Conservation (phyloP, 64 coral and sea anemone genomes). For the Dendronephthya gigantea region DNA sequence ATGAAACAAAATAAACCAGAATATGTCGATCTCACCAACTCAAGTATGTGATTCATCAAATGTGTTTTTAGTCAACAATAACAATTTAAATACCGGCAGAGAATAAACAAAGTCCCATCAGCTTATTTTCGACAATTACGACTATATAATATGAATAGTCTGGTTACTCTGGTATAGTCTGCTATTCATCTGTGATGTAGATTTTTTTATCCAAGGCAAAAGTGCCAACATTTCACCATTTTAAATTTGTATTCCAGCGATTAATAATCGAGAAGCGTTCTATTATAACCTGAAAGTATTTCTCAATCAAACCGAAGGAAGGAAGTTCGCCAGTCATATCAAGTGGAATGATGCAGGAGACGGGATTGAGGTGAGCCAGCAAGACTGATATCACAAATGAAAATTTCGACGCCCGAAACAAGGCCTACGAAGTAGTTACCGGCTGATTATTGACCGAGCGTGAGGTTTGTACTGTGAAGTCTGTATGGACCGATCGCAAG, state of each 20-base stretch:
- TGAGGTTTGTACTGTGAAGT: too few relatives aligned
- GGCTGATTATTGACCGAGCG: too few relatives aligned
- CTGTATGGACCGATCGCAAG: too few relatives aligned
- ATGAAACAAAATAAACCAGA: slow-evolving; percentile 1
- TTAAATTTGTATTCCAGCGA: background rate
- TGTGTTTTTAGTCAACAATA: too few relatives aligned
- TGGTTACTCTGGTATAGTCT: too few relatives aligned
- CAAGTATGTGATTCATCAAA: background rate
- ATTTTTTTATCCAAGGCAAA: too few relatives aligned
- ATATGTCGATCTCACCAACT: background rate
- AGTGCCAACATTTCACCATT: background rate
- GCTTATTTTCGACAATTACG: too few relatives aligned
- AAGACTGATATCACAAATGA: background rate
- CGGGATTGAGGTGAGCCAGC: background rate
- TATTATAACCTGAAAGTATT: background rate
- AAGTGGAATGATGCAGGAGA: background rate
- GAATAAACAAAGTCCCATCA: too few relatives aligned
- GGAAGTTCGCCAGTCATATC: background rate
- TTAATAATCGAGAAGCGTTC: background rate
- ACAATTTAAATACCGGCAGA: too few relatives aligned
- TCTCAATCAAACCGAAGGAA: background rate
- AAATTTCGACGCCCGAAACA: background rate
- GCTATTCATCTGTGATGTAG: too few relatives aligned
- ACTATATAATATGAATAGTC: too few relatives aligned
- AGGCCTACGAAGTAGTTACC: background rate